Conservation (phyloP, 1,140 invertebrate species). For the Diorhabda elongata region DNA sequence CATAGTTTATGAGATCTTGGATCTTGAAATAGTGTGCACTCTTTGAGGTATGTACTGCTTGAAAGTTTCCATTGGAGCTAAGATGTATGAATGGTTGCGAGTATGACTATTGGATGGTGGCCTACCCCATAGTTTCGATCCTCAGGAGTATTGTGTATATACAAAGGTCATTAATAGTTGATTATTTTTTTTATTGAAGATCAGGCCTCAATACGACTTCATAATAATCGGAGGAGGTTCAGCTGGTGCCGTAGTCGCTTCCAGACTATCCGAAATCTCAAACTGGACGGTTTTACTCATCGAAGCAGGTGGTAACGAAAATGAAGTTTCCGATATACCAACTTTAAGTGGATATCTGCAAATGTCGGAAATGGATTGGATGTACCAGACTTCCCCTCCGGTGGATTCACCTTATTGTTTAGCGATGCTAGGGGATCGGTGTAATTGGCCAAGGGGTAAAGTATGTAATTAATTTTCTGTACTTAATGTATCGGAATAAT, state of each 20-base stretch:
- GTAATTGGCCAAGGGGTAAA: slow-evolving; percentile 79
- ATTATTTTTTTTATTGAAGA: slow-evolving; percentile 47
- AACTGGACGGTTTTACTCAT: slow-evolving; percentile 78
- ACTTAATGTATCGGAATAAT: too few species aligned
- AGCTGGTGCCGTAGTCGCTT: slow-evolving; percentile 89
- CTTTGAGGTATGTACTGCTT: too few species aligned
- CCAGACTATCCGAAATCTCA: slow-evolving; percentile 72
- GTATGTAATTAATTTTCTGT: slow-evolving; percentile 22
- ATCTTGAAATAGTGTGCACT: too few species aligned
- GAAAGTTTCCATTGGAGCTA: too few species aligned
- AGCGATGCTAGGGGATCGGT: slow-evolving; percentile 77
- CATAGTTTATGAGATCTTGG: too few species aligned
- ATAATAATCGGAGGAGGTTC: slow-evolving; percentile 86
- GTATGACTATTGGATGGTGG: too few species aligned
- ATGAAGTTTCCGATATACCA: slow-evolving; percentile 74
- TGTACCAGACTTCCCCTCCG: slow-evolving; percentile 83
- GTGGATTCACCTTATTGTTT: slow-evolving; percentile 69
- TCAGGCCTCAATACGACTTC: slow-evolving; percentile 73
- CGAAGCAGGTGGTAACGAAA: slow-evolving; percentile 81
- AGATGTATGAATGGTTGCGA: too few species aligned
- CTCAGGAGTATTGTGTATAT: too few species aligned
- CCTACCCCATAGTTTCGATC: too few species aligned
- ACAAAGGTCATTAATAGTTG: too few species aligned
- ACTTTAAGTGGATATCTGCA: slow-evolving; percentile 71
- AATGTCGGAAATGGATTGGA: slow-evolving; percentile 84